phyloP scores from a whole-genome alignment of 1,140 invertebrate species.

The Pogonomyrmex barbatus region DNA sequence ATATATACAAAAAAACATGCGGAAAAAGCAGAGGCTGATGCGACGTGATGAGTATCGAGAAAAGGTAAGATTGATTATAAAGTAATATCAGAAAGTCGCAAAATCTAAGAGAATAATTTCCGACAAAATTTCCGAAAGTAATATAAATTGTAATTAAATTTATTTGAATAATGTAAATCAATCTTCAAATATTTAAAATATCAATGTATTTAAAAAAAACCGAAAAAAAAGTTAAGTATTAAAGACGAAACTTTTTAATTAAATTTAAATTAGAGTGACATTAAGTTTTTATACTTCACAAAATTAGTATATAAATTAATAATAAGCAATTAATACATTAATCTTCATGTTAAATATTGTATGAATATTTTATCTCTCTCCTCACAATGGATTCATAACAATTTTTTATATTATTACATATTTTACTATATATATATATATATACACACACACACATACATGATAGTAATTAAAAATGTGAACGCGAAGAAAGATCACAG shows the following conservation, averaged over 20 bases:
- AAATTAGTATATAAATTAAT: neutral
- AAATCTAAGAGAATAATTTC: too few species aligned
- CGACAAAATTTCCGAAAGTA: neutral
- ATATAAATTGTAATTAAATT: too few species aligned
- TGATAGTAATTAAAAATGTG: neutral
- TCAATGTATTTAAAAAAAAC: too few species aligned
- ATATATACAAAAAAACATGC: neutral
- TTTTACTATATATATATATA: neutral
- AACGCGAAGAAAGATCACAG: neutral
- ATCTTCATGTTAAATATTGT: neutral
- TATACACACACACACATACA: too few species aligned
- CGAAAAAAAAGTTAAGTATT: neutral
- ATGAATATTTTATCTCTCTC: neutral
- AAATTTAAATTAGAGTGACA: neutral
- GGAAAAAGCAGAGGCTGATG: neutral
- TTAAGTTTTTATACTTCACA: neutral
- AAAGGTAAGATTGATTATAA: too few species aligned
- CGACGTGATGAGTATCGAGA: too few species aligned
- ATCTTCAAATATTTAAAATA: too few species aligned
- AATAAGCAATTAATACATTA: slow-evolving; percentile 1
- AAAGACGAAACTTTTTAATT: neutral
- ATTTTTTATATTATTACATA: neutral
- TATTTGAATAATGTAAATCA: too few species aligned
- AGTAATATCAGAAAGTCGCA: too few species aligned
- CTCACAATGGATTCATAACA: neutral